Evolutionary conservation across 2,797 vertebrate genomes (phyloP).

Genomic region (Acrocephalus scirpaceus): DNA sequence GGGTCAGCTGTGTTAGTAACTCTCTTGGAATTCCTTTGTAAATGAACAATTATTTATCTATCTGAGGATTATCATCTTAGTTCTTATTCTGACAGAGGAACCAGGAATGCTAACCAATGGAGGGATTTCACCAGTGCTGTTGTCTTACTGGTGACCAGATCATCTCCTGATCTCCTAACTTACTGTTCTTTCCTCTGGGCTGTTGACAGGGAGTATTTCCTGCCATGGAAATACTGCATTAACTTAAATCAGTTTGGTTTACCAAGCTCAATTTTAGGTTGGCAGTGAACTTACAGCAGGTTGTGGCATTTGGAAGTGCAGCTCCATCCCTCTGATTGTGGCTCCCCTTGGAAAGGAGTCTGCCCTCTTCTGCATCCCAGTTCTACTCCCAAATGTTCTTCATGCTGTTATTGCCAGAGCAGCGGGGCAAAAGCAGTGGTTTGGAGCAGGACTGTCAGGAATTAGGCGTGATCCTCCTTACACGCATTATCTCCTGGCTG

Average conservation of each 20-base stretch:
- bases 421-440: not conserved
- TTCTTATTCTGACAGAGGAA: not conserved
- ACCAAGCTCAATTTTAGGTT: accelerated
- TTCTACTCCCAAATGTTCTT: not conserved
- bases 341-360: not conserved
- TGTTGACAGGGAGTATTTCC: not conserved
- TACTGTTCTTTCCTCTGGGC: not conserved
- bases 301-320: not conserved
- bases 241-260: not conserved
- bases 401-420: not conserved
- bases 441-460: not conserved
- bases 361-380: not conserved
- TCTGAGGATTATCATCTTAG: not conserved
- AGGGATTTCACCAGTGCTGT: not conserved
- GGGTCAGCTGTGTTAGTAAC: not conserved
- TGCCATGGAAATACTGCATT: not conserved
- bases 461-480: slow-evolving; percentile 57
- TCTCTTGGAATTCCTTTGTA: not conserved
- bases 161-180: not conserved
- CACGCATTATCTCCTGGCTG: not conserved
- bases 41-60: not conserved
- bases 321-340: not conserved
- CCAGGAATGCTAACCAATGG: not conserved
- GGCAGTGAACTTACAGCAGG: not conserved
- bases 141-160: not conserved